Evolutionary conservation across 2,888 invertebrate species (phyloP).

Genomic region (Parelbella ahira): DNA sequence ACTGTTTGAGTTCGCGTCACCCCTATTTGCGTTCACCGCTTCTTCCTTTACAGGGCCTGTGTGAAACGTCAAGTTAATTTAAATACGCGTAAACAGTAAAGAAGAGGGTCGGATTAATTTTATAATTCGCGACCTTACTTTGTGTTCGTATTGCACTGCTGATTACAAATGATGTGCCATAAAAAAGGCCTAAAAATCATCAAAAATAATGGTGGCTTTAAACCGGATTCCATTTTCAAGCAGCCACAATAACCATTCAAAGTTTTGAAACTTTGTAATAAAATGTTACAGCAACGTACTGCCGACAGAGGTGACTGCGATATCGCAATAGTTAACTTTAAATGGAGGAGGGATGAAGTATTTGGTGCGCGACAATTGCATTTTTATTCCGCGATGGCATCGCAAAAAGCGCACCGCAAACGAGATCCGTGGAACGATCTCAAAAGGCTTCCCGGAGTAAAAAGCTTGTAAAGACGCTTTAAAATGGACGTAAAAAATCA

Average conservation of each 20-base stretch:
- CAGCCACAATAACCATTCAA: conserved; percentile 9
- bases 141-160: too few relatives aligned
- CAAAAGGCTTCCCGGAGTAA: conserved; percentile 24
- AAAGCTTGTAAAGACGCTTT: conserved; percentile 25
- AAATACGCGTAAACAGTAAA: too few relatives aligned
- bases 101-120: too few relatives aligned
- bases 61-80: too few relatives aligned
- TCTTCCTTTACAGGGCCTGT: too few relatives aligned
- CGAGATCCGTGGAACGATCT: conserved; percentile 24
- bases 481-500: conserved; percentile 27
- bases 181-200: too few relatives aligned
- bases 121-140: too few relatives aligned
- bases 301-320: conserved; percentile 17
- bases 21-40: too few relatives aligned
- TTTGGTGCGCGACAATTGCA: conserved; percentile 15
- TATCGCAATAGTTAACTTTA: conserved; percentile 20
- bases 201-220: neutral
- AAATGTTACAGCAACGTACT: too few relatives aligned
- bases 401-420: conserved; percentile 23
- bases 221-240: neutral
- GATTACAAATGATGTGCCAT: too few relatives aligned
- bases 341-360: too few relatives aligned
- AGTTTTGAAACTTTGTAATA: conserved; percentile 1
- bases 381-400: conserved; percentile 22
- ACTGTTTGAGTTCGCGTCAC: too few relatives aligned